Base-by-base conservation (phyloP, 2,797 vertebrate species). In the Remorina albescens region DNA sequence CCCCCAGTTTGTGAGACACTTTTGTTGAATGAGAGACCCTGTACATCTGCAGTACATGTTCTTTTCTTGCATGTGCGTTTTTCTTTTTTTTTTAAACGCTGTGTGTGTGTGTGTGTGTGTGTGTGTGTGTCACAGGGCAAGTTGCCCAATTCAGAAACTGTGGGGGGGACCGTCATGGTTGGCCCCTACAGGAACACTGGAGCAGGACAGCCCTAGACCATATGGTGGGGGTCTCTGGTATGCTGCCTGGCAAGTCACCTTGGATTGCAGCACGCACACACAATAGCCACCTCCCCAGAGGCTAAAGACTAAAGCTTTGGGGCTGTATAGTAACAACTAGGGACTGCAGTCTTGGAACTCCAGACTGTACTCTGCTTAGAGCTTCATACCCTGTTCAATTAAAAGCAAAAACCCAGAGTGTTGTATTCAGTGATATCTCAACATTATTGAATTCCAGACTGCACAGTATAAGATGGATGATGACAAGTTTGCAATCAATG, bases 151-250 rank as follows among this genome's bases (percentile, higher is more conserved):
- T 65, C 46, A 73, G 49, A 51, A 54, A 69, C 61, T 65, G 59
- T 37, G 34, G 68, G 73, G 49, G 57, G 30, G 64, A 61, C 59
- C 54, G 46, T 86, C 73, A 56, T 63, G 49, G 76, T 74, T 63
- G 67, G 50, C 28, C 76, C 59, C 51, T 68, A 73, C 68, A 77
- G 78, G 70, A 74, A 75, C 62, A 68, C 56, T 28, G 26, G 49
- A 70, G 62, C 67, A 75, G 66, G 69, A 62, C 42, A 74, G 69
- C 78, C 71, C 32, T 70, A 26, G 26, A 70, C 78, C 63, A 80
- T 85, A 85, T 85, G 87, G 76, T 46, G 25, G 60, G 25, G 73
- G 44, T 79, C 71, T 71, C 65, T 79, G 47, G 49, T 72, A 67
- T 69, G 16, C 71, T 80, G 71, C 58, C 76, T 74, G 60, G 61